These are phyloP conservation scores for Enteromius afrohamiltoni DNA, from an alignment of 2,797 vertebrate genomes.

Conservation along the genomic window DNA sequence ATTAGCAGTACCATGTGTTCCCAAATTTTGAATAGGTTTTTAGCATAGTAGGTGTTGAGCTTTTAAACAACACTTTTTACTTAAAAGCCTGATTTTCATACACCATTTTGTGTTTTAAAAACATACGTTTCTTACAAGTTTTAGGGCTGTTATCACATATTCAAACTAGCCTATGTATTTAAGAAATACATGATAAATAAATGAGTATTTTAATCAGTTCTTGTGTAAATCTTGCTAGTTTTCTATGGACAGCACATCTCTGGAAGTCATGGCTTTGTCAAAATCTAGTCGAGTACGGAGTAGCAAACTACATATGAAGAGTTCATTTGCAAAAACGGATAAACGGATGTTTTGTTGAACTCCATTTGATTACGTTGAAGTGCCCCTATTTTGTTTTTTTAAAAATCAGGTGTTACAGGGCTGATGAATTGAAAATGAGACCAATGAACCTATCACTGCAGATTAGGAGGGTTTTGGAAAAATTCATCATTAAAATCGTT, in stretches of 20 bases:
- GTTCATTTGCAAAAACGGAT: no score
- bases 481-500: no score
- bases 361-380: no score
- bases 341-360: no score
- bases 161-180: neutral
- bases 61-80: neutral
- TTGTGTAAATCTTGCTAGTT: neutral
- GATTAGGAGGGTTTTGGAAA: no score
- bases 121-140: neutral
- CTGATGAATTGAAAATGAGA: no score
- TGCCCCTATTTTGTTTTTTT: no score
- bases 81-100: neutral
- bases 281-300: neutral
- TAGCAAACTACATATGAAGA: no score
- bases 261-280: neutral
- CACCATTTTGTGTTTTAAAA: neutral
- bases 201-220: neutral
- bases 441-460: no score
- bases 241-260: neutral
- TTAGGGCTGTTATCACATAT: neutral
- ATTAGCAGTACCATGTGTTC: no score
- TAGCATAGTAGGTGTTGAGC: neutral
- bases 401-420: no score
- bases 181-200: neutral
- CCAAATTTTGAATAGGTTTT: neutral